phyloP scores from a whole-genome alignment of 2,797 vertebrate genomes.

The Babyrousa celebensis region DNA sequence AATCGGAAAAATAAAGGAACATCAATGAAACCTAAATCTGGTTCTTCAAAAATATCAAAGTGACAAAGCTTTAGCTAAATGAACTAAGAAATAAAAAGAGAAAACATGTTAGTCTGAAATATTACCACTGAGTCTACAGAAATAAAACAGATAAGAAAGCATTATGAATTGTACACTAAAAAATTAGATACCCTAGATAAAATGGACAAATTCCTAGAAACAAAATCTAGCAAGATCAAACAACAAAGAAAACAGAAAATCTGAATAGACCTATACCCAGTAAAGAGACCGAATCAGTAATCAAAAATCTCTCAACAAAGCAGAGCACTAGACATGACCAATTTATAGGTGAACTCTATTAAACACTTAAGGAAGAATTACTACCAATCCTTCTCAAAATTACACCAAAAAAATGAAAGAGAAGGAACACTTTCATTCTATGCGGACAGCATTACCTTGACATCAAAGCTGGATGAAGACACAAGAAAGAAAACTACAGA shows the following conservation, averaged over 20 bases:
- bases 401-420: background rate
- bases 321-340: background rate
- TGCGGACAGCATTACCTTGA: background rate
- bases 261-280: background rate
- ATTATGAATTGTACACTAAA: background rate
- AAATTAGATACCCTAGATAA: background rate
- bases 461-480: background rate
- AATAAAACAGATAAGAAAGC: background rate
- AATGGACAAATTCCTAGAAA: constrained; percentile 9
- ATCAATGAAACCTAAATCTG: background rate
- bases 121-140: background rate
- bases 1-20: background rate
- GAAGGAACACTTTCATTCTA: background rate
- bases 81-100: background rate
- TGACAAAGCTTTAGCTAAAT: background rate
- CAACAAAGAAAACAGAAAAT: background rate
- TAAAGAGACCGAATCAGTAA: background rate
- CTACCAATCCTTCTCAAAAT: background rate
- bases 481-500: background rate
- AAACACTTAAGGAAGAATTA: background rate
- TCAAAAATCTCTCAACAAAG: background rate
- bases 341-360: background rate
- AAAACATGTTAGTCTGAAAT: background rate
- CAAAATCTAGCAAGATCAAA: background rate
- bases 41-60: background rate